phyloP scores from a whole-genome alignment of 2,797 vertebrate species.

The Notolabrus celidotus region DNA sequence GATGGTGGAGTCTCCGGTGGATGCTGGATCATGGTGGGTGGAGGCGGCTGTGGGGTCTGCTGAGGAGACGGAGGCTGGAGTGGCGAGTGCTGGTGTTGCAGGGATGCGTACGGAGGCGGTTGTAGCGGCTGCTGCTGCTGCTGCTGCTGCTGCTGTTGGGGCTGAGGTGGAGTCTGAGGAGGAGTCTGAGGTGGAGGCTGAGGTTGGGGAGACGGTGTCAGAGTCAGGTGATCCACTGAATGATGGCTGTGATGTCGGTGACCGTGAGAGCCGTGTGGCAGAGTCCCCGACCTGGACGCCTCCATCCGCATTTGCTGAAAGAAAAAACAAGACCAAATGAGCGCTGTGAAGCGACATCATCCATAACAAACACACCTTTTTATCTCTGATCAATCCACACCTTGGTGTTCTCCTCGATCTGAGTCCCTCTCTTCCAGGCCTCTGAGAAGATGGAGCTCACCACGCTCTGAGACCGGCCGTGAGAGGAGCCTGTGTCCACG shows the following conservation, averaged over 20 bases:
- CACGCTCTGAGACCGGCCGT: conserved; percentile 94
- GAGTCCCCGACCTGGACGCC: conserved; percentile 71
- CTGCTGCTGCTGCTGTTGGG: conserved; percentile 9
- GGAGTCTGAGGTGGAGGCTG: conserved; percentile 44
- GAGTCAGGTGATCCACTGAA: conserved; percentile 65
- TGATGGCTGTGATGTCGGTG: conserved; percentile 82
- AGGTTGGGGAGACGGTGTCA: conserved; percentile 54
- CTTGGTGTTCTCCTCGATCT: conserved; percentile 95
- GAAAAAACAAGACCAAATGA: background rate
- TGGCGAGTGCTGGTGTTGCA: conserved; percentile 18
- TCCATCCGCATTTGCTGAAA: conserved; percentile 77
- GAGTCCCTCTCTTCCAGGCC: conserved; percentile 98
- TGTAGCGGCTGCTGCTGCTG: background rate
- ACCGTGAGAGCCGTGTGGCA: conserved; percentile 75
- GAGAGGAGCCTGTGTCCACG: conserved; percentile 90
- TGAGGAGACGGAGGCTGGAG: conserved; percentile 53
- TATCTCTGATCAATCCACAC: conserved; percentile 67
- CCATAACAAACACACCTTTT: too few species aligned
- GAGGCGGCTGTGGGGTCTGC: conserved; percentile 27
- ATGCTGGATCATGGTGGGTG: conserved; percentile 12
- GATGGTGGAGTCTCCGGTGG: conserved; percentile 38
- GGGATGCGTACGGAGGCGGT: conserved; percentile 2
- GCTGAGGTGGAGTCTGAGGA: conserved; percentile 40
- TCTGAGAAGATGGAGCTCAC: conserved; percentile 99
- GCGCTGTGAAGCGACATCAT: background rate